These are phyloP conservation scores for Amphilophus citrinellus DNA, from an alignment of 2,113 vertebrate species.

Conservation along the genomic window DNA sequence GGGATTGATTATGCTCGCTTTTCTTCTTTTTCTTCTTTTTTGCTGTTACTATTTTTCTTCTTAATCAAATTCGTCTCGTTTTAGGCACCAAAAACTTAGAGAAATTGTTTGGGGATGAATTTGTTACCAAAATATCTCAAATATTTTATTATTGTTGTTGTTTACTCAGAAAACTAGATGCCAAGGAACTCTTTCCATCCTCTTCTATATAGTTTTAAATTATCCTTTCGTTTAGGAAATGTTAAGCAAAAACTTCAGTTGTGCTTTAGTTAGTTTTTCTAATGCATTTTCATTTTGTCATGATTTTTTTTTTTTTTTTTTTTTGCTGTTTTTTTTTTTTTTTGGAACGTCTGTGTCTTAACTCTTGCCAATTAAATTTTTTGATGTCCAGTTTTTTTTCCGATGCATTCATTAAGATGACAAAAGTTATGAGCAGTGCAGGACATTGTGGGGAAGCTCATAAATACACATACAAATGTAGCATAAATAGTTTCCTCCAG, in stretches of 20 bases:
- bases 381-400: not conserved
- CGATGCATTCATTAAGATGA: conserved; percentile 1
- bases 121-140: conserved; percentile 6
- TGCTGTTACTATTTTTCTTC: not conserved
- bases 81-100: not conserved
- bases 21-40: not conserved
- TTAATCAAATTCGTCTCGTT: not conserved
- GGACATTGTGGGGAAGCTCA: conserved; percentile 6
- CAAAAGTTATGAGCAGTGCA: conserved; percentile 20
- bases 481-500: conserved; percentile 68
- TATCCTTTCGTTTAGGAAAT: not conserved
- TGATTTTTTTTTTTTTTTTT: not conserved
- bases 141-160: not conserved
- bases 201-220: not conserved
- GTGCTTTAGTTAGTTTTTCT: not conserved
- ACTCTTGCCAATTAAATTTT: not conserved
- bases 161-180: not conserved
- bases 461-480: conserved; percentile 36
- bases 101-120: not conserved
- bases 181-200: not conserved
- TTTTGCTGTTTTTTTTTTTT: not conserved
- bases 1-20: conserved; percentile 5
- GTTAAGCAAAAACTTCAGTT: not conserved
- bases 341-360: not conserved
- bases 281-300: not conserved